phyloP scores from a whole-genome alignment of 2,888 invertebrate genomes.

The Amblyjoppa fuscipennis region DNA sequence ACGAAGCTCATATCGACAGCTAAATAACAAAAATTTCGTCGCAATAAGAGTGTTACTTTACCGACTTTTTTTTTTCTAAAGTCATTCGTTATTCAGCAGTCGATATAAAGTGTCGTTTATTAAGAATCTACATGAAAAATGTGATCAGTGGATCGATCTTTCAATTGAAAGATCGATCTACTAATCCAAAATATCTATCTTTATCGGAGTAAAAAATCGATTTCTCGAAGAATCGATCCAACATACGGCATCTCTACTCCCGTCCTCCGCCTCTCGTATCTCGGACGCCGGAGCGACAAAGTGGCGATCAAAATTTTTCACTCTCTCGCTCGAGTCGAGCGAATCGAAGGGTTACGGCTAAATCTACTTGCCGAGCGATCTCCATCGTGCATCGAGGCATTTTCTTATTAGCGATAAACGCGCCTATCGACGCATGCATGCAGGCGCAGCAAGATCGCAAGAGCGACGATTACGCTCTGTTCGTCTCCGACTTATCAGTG shows the following conservation, averaged over 20 bases:
- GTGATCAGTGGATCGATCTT: too few relatives aligned
- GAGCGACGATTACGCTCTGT: background rate
- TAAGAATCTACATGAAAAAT: too few relatives aligned
- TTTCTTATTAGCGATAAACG: background rate
- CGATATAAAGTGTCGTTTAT: too few relatives aligned
- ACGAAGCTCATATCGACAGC: too few relatives aligned
- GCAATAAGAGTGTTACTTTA: too few relatives aligned
- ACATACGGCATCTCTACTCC: background rate
- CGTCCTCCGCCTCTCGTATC: background rate
- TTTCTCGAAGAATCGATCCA: too few relatives aligned
- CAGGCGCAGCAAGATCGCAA: background rate
- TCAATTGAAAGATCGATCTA: too few relatives aligned
- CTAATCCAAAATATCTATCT: too few relatives aligned
- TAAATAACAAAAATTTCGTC: too few relatives aligned
- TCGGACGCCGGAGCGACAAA: constrained; percentile 41
- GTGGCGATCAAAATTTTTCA: constrained; percentile 44
- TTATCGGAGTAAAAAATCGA: too few relatives aligned
- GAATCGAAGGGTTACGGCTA: background rate
- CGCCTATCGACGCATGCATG: background rate
- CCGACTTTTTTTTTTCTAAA: too few relatives aligned
- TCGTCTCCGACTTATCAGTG: background rate
- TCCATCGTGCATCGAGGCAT: background rate
- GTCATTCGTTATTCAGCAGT: too few relatives aligned
- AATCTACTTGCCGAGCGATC: background rate
- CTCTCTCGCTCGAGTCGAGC: background rate